Base-by-base conservation (phyloP, 2,888 invertebrate species). In the Falcaria lacertinaria region DNA sequence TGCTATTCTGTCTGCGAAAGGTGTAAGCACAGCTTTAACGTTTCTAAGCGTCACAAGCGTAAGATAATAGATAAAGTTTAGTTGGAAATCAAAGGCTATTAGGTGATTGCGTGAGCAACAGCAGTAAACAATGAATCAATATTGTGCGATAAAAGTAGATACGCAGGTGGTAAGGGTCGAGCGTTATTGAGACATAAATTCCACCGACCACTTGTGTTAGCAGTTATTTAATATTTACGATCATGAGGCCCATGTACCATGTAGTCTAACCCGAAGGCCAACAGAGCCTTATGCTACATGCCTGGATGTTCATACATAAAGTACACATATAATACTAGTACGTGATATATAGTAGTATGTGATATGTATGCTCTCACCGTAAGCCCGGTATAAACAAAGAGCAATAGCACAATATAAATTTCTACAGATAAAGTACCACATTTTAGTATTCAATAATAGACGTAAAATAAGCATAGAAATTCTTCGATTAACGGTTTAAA, bases 101-200 rank as follows among this genome's bases (percentile, higher is more conserved):
- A 45, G 48, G 52, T 45, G 28, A 1, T 71, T 33, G 69, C 80
- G 71, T 80, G 80, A 63, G 62, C 53, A 52, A 50, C 54, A 56
- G 55, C 66, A 61, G 70, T 78, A 73, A 74, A 62, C 68, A 63
- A 64, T 68, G 70, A 72, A 75, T 78, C 77, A 74, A 78, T 71
- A 64, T 59, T 52, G 44, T 52, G 60, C 65, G 63, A 74, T 70
- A 70, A 57, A 64, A 59, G 51, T 43, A 51, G 42, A 42, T 49
- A 47, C 57, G 64, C 70, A 71, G 74, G 73, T 69, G 73, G 65
- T 65, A 63, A 67, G 74, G 74, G 71, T 68, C 69, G 59, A 44
- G 60, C 64, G 63, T 79, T 83, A 84, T 83, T 85, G 75, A 83
- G 77, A 74, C 77, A 85, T 85, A 85, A 83, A 71, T 85, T 77